Percentiles rank a stretch among this genome's conserved stretches.
These are phyloP conservation scores for Ceratosolen solmsi DNA, from an alignment of 1,140 invertebrate genomes.

Conservation along the genomic window DNA sequence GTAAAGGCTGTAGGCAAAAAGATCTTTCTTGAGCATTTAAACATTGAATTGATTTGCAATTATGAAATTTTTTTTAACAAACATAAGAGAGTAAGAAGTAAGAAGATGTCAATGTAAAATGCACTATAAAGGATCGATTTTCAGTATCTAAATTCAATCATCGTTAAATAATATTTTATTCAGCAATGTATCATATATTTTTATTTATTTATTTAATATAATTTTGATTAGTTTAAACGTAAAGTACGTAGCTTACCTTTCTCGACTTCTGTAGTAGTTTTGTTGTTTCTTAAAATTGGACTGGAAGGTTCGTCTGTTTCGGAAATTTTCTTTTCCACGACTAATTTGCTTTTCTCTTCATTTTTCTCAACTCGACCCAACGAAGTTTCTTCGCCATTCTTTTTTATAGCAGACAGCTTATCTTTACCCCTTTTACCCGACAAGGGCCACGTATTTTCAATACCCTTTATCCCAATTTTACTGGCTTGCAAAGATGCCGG, in stretches of 20 bases:
- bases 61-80: no score
- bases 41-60: no score
- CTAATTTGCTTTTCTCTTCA: neutral
- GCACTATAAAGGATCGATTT: no score
- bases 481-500: constrained; percentile 62
- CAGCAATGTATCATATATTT: no score
- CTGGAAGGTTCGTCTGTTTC: constrained; percentile 34
- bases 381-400: neutral
- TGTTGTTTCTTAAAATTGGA: neutral
- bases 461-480: constrained; percentile 62
- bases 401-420: neutral
- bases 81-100: no score
- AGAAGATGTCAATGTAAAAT: no score
- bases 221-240: no score
- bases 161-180: no score
- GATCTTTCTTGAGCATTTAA: no score
- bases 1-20: neutral
- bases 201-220: no score
- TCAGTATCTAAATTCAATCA: no score
- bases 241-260: constrained; percentile 38
- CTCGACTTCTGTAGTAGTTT: neutral
- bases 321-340: constrained; percentile 36
- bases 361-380: neutral
- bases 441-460: constrained; percentile 50
- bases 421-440: constrained; percentile 26